A percentile compares a stretch with the other conserved stretches of the same genome.
Conservation (phyloP, 2,888 invertebrate species). For the Epinotia brunnichana region DNA sequence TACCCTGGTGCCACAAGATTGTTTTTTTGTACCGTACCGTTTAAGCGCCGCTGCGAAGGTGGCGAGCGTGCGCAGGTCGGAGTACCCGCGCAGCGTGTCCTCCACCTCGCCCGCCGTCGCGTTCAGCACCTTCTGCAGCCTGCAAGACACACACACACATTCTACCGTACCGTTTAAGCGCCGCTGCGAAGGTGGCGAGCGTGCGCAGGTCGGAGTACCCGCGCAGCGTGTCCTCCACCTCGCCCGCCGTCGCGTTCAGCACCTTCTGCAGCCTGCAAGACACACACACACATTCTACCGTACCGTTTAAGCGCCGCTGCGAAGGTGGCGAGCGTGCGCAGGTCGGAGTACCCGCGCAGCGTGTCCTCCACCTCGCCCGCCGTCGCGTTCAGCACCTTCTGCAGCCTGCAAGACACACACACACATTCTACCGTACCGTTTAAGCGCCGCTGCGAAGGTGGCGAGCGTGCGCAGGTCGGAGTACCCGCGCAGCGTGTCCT, state of each 20-base stretch:
- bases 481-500: slow-evolving; percentile 84
- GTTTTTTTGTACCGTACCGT: slow-evolving; percentile 83
- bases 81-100: slow-evolving; percentile 83
- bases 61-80: slow-evolving; percentile 83
- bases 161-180: slow-evolving; percentile 85
- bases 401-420: slow-evolving; percentile 81
- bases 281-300: slow-evolving; percentile 37
- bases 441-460: slow-evolving; percentile 85
- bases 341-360: slow-evolving; percentile 82
- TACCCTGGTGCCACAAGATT: too few species aligned
- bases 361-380: slow-evolving; percentile 85
- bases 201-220: slow-evolving; percentile 83
- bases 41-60: slow-evolving; percentile 86
- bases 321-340: slow-evolving; percentile 84
- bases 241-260: slow-evolving; percentile 82
- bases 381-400: slow-evolving; percentile 84
- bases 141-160: slow-evolving; percentile 53
- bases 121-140: slow-evolving; percentile 83
- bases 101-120: slow-evolving; percentile 85
- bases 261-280: slow-evolving; percentile 81
- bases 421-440: too few species aligned
- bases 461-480: slow-evolving; percentile 83
- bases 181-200: slow-evolving; percentile 84
- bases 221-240: slow-evolving; percentile 85
- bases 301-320: slow-evolving; percentile 87